Base-by-base conservation (phyloP, 2,888 invertebrate genomes). In the Nephrotoma appendiculata region DNA sequence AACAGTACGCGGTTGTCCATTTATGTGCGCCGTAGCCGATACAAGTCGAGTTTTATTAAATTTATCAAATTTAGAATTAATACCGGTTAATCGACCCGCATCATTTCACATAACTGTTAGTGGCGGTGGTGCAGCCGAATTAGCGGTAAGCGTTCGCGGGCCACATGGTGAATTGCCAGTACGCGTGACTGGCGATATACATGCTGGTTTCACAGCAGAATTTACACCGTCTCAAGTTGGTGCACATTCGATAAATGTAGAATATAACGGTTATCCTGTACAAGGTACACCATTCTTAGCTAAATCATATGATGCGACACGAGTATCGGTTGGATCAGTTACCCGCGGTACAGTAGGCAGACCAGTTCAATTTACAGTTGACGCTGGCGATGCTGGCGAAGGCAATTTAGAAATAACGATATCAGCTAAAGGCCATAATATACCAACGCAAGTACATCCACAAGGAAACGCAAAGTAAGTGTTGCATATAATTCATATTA, bases 381-480 rank as follows among this genome's bases (percentile, higher is more conserved):
- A 99, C 91, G 98, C 98, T 3, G 97, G 97, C 88, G 96, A 98
- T 91, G 98, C 99, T 85, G 99, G 99, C 9, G 99, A 99, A 92
- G 99, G 99, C 86, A 98, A 98, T 91, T 93, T 99, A 88, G 99
- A 99, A 92, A 99, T 99, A 89, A 98, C 98, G 86, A 98, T 99
- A 89, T 97, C 97, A 88, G 97, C 98, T 83, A 94, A 97, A 90
- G 97, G 98, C 86, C 94, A 97, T 88, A 97, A 98, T 90, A 98
- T 98, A 89, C 98, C 98, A 86, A 98, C 98, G 86, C 98, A 98
- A 94, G 98, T 98, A 85, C 97, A 96, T 91, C 97, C 98, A 7
- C 96, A 98, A 92, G 98, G 98, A 90, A 95, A 95, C 91, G 96
- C 92, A 89, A 92, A 92, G 92, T 91, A 87, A 89, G 89, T 87